Percentiles rank a stretch among this genome's conserved stretches.
Conservation (phyloP, 2,113 vertebrate genomes). For the Eublepharis macularius region DNA sequence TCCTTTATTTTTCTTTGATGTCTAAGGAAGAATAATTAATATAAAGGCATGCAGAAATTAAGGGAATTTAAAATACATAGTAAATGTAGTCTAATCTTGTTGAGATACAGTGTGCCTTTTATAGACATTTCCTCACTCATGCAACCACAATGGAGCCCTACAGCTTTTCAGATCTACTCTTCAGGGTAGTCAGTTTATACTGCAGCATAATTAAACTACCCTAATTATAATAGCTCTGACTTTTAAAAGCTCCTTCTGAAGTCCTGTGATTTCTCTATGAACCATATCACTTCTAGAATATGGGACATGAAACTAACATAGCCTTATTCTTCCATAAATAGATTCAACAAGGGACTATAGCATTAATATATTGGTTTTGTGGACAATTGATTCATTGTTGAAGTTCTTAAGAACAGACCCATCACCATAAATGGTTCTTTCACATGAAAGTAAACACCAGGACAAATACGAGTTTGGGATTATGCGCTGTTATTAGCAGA, state of each 20-base stretch:
- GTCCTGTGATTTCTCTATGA: not conserved
- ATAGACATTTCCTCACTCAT: slow-evolving; percentile 38
- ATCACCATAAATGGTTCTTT: not conserved
- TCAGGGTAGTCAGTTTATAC: slow-evolving; percentile 41
- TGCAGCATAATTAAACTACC: slow-evolving; percentile 51
- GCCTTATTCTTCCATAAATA: not conserved
- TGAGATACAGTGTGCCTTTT: slow-evolving; percentile 25
- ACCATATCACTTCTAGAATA: not conserved
- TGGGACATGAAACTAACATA: slow-evolving; percentile 15
- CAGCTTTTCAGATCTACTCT: slow-evolving; percentile 59
- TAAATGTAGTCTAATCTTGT: slow-evolving; percentile 53
- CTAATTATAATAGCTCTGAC: slow-evolving; percentile 44
- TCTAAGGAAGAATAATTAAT: slow-evolving; percentile 52
- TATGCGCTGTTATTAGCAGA: slow-evolving; percentile 1
- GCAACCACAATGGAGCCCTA: slow-evolving; percentile 52
- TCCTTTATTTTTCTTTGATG: slow-evolving; percentile 47
- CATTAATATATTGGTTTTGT: not conserved
- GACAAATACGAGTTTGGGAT: not conserved
- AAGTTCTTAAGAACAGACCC: not conserved
- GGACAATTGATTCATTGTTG: not conserved
- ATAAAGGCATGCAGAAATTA: slow-evolving; percentile 63
- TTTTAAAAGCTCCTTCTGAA: slow-evolving; percentile 43
- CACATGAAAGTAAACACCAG: not conserved
- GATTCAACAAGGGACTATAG: not conserved
- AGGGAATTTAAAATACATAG: slow-evolving; percentile 66